Conservation (phyloP, 2,888 invertebrate genomes). For the Volucella inanis region DNA sequence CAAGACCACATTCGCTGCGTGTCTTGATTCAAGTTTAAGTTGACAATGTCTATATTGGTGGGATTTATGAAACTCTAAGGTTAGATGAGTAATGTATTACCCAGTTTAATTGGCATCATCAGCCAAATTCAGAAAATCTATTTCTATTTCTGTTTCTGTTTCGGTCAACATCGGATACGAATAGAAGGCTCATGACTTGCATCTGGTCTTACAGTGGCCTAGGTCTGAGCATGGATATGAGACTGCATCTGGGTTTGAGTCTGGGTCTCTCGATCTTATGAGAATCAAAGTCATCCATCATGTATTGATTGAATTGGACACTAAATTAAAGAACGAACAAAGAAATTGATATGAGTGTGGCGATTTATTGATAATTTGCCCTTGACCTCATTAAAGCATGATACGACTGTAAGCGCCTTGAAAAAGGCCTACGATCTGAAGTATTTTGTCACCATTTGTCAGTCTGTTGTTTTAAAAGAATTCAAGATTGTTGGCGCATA, state of each 20-base stretch:
- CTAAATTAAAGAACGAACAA: neutral
- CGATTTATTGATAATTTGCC: neutral
- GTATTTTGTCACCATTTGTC: too few species aligned
- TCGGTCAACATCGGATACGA: too few species aligned
- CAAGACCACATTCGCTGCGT: conserved; percentile 72
- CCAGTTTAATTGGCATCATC: conserved; percentile 72
- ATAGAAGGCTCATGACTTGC: too few species aligned
- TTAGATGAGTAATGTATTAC: conserved; percentile 73
- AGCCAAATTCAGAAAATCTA: conserved; percentile 63
- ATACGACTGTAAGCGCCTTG: too few species aligned
- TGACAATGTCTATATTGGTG: conserved; percentile 74
- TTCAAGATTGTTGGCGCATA: too few species aligned
- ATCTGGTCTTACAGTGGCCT: too few species aligned
- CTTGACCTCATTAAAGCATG: neutral
- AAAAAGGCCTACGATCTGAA: too few species aligned
- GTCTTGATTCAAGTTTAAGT: conserved; percentile 74
- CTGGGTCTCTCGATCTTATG: neutral
- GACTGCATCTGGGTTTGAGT: neutral
- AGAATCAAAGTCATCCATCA: conserved; percentile 17
- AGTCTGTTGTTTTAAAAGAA: too few species aligned
- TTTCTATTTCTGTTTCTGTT: neutral
- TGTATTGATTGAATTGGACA: neutral
- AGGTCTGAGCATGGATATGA: too few species aligned
- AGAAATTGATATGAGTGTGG: conserved; percentile 4
- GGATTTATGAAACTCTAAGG: conserved; percentile 73